Evolutionary conservation across 1,140 invertebrate genomes (phyloP), one percentile per base, ranked within the genome.

Genomic region (Drosophila azteca): DNA sequence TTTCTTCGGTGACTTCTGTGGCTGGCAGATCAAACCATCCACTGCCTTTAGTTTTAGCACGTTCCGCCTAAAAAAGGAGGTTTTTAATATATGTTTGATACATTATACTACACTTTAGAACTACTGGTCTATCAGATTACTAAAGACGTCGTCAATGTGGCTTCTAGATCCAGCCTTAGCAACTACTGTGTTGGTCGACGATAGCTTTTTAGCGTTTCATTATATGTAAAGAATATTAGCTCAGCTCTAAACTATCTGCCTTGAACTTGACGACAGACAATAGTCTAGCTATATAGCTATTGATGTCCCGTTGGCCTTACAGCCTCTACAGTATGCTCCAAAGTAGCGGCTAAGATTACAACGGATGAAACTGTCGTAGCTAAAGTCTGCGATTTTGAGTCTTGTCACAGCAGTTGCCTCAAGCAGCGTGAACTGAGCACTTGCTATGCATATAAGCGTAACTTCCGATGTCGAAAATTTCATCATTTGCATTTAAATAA

Each of bases 21-120:
- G 96, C 96, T 44, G 95, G 94, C 92, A 99, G 93, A 87, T 97
- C 94, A 91, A 95, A 99, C 98, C 98, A 99, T 55, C 94, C 93
- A 1, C 94, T 93, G 2, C 97, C 97, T 90, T 96, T 97, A 0
- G 96, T 97, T 90, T 95, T 96, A 11, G 94, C 94, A 74, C 94
- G 88, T 85, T 95, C 93, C 76, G 92, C 92, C 93, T 95, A 91
- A 59, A 72, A 79, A 57, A 15, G 13, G 1, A 5, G 1, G 13
- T 39, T 39, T 13, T 39, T 39, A 66, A 24, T n/a, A 7, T 15
- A 24, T 39, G 0, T 15, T 24, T 39, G 0, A 2, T 51, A 29
- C 48, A 43, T 0, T 43, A 20, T 0, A 15, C 9, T 9, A 0
- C 8, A 9, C 2, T 8, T 0, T 11, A 50, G 7, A 39, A 39